Evolutionary conservation across 2,113 vertebrate species (phyloP), one percentile per base, ranked within the genome.

Genomic region (Macquaria ambigua): DNA sequence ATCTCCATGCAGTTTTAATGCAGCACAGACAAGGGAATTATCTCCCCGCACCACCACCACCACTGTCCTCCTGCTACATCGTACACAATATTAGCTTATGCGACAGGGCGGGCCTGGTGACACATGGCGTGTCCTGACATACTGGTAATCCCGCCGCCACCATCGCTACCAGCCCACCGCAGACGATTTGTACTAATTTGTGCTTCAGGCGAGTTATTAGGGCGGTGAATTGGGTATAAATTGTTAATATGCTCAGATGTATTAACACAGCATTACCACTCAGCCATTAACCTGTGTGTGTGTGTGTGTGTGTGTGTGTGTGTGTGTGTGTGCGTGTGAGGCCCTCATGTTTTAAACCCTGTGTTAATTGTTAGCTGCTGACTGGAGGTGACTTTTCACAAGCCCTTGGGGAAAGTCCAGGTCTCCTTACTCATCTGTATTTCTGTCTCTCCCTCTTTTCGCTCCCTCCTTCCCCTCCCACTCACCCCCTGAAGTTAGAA

Each of bases 181-280:
- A 84, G 76, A 90, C 73, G 3, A 88, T 91, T 92, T 89, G 81
- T 87, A 87, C 89, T 92, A 89, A 91, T 93, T 92, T 92, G 85
- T 77, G 91, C 92, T 93, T 52, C 67, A 80, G 88, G 89, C 82
- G 9, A 91, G 77, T 90, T 94, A 94, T 94, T 89, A 91, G 80
- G 64, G 82, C 7, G 9, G 86, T 77, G 87, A 89, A 91, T 91
- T 91, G 91, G 85, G 81, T 93, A 90, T 95, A 91, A 95, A 95
- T 94, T 94, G 92, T 95, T 95, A 94, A 96, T 95, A 91, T 92
- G 93, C 89, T 91, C 81, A 74, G 85, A 94, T 95, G 91, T 94
- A 90, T 95, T 93, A 95, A 83, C 85, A 90, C 81, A 91, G 83
- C 82, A 90, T 94, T 92, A 90, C 89, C 64, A 80, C 79, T 90